A percentile compares a stretch with the other conserved stretches of the same genome.
Conservation (phyloP, 2,888 invertebrate species). For the Tethea ocularis region DNA sequence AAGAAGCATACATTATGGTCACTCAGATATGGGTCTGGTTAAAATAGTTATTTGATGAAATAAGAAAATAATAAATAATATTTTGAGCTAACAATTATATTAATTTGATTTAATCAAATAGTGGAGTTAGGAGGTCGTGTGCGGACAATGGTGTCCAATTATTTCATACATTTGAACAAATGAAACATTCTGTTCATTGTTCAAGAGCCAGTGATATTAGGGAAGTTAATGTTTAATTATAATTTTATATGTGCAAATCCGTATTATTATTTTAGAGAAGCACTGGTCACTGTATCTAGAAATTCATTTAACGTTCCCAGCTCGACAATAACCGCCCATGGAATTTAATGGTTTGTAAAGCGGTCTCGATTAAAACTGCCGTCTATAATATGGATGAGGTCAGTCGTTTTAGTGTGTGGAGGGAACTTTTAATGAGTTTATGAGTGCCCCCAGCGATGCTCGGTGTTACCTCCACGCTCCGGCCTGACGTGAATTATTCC, state of each 20-base stretch:
- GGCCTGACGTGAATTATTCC: slow-evolving; percentile 44
- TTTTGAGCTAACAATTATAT: too few relatives aligned
- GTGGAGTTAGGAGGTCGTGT: background rate
- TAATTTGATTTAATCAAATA: background rate
- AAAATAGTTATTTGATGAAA: too few relatives aligned
- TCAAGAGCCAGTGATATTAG: background rate
- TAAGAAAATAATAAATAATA: too few relatives aligned
- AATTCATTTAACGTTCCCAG: slow-evolving; percentile 75
- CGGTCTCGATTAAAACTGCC: slow-evolving; percentile 78
- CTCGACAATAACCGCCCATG: slow-evolving; percentile 74
- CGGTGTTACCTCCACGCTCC: slow-evolving; percentile 38
- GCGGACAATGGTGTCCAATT: slow-evolving; percentile 6
- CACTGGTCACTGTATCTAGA: slow-evolving; percentile 56
- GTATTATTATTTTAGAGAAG: slow-evolving; percentile 33
- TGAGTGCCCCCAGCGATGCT: slow-evolving; percentile 55
- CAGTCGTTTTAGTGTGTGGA: slow-evolving; percentile 69
- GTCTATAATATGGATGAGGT: slow-evolving; percentile 66
- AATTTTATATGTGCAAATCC: slow-evolving; percentile 41
- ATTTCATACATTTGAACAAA: slow-evolving; percentile 8
- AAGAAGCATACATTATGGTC: too few relatives aligned
- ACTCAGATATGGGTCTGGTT: too few relatives aligned
- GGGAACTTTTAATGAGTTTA: slow-evolving; percentile 81
- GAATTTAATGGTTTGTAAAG: slow-evolving; percentile 76
- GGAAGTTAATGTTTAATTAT: background rate
- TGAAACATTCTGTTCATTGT: background rate